Percentiles rank a stretch among this genome's conserved stretches.
Conservation (phyloP, 2,113 vertebrate genomes). For the Onychostruthus taczanowskii region DNA sequence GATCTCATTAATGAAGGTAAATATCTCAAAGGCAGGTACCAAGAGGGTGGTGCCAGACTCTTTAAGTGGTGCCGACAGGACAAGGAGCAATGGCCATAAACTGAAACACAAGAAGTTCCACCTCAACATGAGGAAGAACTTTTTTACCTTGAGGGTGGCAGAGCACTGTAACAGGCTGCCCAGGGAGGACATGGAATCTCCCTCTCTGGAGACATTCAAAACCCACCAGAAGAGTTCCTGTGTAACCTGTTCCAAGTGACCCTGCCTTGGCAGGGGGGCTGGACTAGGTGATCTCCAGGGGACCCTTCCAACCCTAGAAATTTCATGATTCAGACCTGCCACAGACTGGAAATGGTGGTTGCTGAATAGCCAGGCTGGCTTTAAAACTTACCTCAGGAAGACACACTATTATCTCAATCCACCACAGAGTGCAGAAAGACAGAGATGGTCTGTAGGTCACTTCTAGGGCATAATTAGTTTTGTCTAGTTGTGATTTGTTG, state of each 20-base stretch:
- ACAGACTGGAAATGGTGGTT: not conserved
- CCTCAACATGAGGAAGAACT: not conserved
- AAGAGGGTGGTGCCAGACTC: not conserved
- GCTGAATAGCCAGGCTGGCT: not conserved
- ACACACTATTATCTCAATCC: not conserved
- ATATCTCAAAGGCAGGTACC: not conserved
- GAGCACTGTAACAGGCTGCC: not conserved
- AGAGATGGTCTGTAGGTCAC: not conserved
- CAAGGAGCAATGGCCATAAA: not conserved
- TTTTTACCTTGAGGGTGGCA: not conserved
- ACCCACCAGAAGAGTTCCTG: rapidly evolving
- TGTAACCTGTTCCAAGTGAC: not conserved
- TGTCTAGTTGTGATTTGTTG: not conserved
- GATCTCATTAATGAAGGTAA: not conserved
- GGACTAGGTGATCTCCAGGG: not conserved
- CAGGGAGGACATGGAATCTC: not conserved
- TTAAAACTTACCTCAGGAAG: not conserved
- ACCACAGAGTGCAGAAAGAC: not conserved
- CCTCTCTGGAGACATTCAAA: not conserved
- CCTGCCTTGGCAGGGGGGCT: not conserved
- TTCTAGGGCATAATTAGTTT: not conserved
- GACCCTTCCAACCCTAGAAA: not conserved
- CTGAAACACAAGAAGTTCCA: not conserved
- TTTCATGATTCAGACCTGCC: rapidly evolving
- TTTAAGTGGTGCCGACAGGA: not conserved